Conservation (phyloP, 2,113 vertebrate species). For the Corythornis madagascariensis region DNA sequence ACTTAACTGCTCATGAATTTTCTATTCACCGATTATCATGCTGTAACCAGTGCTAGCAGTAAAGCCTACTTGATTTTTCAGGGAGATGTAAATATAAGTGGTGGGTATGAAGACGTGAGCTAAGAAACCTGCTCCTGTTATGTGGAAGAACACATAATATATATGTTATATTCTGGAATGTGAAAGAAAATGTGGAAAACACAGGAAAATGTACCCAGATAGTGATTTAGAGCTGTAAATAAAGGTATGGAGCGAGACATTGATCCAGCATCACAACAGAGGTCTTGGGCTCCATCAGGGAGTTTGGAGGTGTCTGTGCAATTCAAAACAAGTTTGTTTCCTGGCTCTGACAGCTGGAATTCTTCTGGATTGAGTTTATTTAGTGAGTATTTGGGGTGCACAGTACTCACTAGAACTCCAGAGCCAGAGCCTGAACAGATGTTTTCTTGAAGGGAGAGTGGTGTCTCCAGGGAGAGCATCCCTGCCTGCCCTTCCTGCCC, state of each 20-base stretch:
- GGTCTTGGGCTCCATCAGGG: neutral
- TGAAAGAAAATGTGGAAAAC: neutral
- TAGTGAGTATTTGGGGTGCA: neutral
- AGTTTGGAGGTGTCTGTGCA: rapidly evolving
- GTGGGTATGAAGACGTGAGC: rapidly evolving
- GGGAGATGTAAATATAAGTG: rapidly evolving
- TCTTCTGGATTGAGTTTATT: neutral
- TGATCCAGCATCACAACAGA: rapidly evolving
- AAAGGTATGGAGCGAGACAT: no score
- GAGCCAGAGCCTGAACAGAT: neutral
- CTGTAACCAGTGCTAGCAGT: rapidly evolving
- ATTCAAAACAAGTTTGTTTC: neutral
- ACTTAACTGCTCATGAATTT: neutral
- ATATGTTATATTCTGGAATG: neutral
- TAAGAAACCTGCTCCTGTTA: neutral
- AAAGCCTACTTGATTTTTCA: neutral
- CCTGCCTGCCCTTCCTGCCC: neutral
- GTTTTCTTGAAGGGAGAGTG: neutral
- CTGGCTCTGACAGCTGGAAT: neutral
- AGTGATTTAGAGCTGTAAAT: neutral
- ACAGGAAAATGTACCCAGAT: rapidly evolving
- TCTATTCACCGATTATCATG: neutral
- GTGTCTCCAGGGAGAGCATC: neutral
- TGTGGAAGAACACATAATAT: neutral
- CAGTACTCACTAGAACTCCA: neutral